Evolutionary conservation across 2,113 vertebrate species (phyloP).

Genomic region (Xerus inauris): DNA sequence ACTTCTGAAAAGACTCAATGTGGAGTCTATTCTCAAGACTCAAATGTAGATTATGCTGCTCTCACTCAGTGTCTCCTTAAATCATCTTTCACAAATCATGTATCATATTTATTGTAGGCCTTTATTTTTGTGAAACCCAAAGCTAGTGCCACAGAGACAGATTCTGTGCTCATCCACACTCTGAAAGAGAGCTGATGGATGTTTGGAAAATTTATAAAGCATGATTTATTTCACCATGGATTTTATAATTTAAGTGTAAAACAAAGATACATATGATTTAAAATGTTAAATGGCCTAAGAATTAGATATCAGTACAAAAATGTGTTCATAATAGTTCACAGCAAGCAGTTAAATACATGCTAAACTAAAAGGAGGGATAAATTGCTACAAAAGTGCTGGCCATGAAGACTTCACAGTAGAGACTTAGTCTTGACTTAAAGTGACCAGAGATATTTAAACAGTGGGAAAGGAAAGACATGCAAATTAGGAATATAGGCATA

Average conservation of each 20-base stretch:
- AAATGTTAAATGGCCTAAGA: not conserved
- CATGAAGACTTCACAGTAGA: not conserved
- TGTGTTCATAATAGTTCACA: not conserved
- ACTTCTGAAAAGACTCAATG: not conserved
- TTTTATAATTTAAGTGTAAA: not conserved
- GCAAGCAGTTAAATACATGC: not conserved
- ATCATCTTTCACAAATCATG: not conserved
- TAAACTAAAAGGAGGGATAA: not conserved
- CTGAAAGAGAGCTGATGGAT: not conserved
- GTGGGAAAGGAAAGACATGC: not conserved
- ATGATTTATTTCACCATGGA: not conserved
- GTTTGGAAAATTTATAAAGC: not conserved
- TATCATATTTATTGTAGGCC: not conserved
- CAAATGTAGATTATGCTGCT: no score
- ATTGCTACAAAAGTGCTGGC: not conserved
- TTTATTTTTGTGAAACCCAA: not conserved
- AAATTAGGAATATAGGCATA: not conserved
- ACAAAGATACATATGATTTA: not conserved
- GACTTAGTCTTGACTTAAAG: not conserved
- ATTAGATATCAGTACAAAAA: not conserved
- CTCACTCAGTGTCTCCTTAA: not conserved
- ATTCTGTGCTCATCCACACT: not conserved
- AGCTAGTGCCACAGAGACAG: not conserved
- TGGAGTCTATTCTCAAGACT: no score
- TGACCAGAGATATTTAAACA: not conserved